These are phyloP conservation scores for Pseudomyrmex flavicornis DNA, from an alignment of 1,140 invertebrate species.

Conservation along the genomic window DNA sequence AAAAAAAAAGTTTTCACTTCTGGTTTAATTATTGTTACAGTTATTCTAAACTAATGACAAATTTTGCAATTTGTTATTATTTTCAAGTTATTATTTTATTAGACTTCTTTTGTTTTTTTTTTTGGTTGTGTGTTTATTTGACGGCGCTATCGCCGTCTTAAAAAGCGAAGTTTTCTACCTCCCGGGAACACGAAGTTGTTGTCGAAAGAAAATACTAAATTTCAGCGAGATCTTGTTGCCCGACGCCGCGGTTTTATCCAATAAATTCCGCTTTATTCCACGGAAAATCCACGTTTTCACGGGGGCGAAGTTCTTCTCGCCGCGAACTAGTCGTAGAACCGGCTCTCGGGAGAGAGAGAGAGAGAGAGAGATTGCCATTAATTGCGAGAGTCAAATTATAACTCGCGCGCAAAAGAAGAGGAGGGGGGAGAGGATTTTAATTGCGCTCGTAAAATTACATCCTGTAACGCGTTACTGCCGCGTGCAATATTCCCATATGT, in stretches of 20 bases:
- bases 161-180: no score
- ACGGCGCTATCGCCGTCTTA: neutral
- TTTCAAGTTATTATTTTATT: no score
- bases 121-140: neutral
- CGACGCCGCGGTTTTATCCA: neutral
- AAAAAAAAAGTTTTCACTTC: neutral
- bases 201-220: conserved; percentile 31
- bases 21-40: neutral
- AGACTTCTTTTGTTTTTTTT: neutral
- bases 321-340: conserved; percentile 47
- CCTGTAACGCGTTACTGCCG: conserved; percentile 32
- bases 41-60: no score
- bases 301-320: neutral
- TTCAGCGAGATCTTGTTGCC: neutral
- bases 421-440: conserved; percentile 17
- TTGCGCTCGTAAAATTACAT: conserved; percentile 55
- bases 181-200: no score
- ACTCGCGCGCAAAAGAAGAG: neutral
- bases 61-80: no score
- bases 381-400: conserved; percentile 52
- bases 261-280: conserved; percentile 38
- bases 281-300: conserved; percentile 29
- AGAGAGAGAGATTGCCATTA: conserved; percentile 30
- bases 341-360: neutral
- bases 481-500: conserved; percentile 46